These are phyloP conservation scores for Pituophis catenifer DNA, from an alignment of 2,113 vertebrate genomes.

Conservation along the genomic window DNA sequence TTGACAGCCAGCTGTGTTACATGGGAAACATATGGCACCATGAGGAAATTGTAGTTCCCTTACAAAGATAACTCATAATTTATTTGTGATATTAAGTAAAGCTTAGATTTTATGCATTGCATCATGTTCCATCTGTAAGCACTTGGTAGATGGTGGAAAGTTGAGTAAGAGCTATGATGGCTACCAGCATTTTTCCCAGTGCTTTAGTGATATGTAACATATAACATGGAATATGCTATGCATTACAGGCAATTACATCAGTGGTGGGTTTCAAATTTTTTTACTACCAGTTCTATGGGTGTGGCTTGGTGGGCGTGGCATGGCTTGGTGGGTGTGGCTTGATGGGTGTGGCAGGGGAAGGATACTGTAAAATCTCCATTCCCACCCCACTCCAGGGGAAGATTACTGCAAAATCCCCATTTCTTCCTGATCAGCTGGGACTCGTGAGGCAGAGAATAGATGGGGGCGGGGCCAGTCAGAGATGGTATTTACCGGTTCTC, in stretches of 20 bases:
- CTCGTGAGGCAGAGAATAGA: no score
- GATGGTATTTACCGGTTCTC: no score
- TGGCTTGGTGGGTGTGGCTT: no score
- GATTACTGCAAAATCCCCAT: no score
- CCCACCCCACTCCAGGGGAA: no score
- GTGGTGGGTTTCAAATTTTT: background rate
- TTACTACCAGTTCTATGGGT: no score
- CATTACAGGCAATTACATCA: background rate
- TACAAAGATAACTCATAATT: background rate
- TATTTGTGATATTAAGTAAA: background rate
- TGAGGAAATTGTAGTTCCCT: background rate
- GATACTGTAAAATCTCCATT: no score
- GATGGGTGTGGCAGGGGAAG: no score
- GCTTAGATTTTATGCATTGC: background rate
- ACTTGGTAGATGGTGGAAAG: background rate
- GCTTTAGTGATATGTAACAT: background rate
- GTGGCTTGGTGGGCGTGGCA: no score
- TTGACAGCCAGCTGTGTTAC: background rate
- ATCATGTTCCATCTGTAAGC: background rate
- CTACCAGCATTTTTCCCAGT: background rate
- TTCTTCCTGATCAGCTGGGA: no score
- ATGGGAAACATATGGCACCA: background rate
- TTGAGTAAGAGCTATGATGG: background rate
- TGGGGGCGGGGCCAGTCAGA: no score
- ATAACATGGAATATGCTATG: background rate